Conservation (phyloP, 1,140 invertebrate species). For the Homarus americanus region DNA sequence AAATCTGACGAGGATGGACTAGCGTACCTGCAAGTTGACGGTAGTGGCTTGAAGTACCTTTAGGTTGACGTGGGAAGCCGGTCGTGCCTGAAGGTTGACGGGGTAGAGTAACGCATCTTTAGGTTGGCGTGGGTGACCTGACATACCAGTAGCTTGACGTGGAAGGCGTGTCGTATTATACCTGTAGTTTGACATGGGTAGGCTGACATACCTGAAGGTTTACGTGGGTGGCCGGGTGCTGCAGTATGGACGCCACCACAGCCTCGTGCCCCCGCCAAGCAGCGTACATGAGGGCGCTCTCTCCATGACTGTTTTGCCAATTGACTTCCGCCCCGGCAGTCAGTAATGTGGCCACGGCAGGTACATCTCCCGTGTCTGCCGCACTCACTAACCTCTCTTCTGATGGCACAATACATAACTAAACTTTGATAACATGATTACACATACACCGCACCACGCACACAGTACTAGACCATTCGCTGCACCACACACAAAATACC, state of each 20-base stretch:
- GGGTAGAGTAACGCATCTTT: not conserved
- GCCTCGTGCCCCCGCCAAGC: slow-evolving; percentile 76
- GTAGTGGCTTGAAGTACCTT: no score
- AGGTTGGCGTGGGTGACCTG: not conserved
- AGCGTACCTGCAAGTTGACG: not conserved
- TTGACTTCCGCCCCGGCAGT: slow-evolving; percentile 74
- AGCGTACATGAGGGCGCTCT: slow-evolving; percentile 77
- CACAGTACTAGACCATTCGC: no score
- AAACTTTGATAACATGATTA: no score
- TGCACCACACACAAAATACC: no score
- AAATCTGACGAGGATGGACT: not conserved
- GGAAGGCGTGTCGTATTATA: not conserved
- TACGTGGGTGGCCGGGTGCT: slow-evolving; percentile 74
- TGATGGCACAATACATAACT: slow-evolving; percentile 1
- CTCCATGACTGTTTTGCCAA: slow-evolving; percentile 74
- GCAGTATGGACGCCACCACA: slow-evolving; percentile 73
- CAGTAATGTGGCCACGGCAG: slow-evolving; percentile 71
- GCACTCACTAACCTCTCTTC: slow-evolving; percentile 65
- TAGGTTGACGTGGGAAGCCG: not conserved
- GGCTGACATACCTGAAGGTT: slow-evolving; percentile 72
- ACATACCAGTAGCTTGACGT: not conserved
- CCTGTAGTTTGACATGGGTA: not conserved
- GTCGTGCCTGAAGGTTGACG: slow-evolving; percentile 73
- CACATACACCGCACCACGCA: no score
- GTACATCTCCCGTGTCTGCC: slow-evolving; percentile 44